phyloP scores from a whole-genome alignment of 1,140 invertebrate genomes.

The Zaprionus kolodkinae region DNA sequence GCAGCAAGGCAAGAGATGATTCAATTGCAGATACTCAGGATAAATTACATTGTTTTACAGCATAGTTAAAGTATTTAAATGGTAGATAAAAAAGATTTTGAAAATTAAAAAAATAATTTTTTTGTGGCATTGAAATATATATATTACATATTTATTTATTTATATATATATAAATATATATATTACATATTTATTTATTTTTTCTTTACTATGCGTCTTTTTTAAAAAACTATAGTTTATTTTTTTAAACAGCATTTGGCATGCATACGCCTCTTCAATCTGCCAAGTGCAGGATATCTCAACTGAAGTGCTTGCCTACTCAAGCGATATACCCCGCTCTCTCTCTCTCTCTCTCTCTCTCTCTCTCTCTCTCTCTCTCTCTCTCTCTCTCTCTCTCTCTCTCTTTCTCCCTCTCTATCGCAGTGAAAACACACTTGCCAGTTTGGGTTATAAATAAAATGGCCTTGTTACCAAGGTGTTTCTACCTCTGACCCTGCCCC shows the following conservation, averaged over 20 bases:
- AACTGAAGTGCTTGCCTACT: neutral
- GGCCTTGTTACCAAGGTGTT: constrained; percentile 57
- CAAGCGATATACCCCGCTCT: neutral
- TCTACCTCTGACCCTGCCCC: neutral
- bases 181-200: too few relatives aligned
- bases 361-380: neutral
- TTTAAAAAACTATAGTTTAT: too few relatives aligned
- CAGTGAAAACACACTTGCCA: constrained; percentile 29
- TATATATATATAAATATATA: too few relatives aligned
- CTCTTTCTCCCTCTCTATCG: neutral
- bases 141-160: too few relatives aligned
- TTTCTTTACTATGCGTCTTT: too few relatives aligned
- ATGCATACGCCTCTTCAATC: neutral
- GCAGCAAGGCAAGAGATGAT: neutral
- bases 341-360: neutral
- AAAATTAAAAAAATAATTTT: too few relatives aligned
- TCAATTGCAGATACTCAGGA: constrained; percentile 2
- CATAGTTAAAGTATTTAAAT: too few relatives aligned
- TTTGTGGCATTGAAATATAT: too few relatives aligned
- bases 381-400: neutral
- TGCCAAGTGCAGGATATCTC: neutral
- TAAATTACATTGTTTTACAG: neutral
- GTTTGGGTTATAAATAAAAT: constrained; percentile 66
- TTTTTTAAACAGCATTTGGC: too few relatives aligned
- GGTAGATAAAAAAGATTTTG: too few relatives aligned